Evolutionary conservation across 2,888 invertebrate genomes (phyloP), one percentile per base, ranked within the genome.

Genomic region (Adelognathus sp.): DNA sequence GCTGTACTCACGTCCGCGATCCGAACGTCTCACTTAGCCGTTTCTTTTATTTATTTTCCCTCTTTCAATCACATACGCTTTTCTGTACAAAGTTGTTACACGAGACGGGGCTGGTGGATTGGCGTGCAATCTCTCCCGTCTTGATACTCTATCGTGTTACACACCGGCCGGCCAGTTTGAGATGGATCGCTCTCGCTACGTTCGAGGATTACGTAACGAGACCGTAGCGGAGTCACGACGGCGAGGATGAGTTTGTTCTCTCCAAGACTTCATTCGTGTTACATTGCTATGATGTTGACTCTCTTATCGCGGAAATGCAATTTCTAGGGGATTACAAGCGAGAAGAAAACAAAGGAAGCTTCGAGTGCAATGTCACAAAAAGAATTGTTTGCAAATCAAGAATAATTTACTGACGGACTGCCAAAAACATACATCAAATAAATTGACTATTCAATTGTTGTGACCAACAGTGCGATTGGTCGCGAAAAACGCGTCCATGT

Each of bases 201-300:
- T 50, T 70, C 58, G 31, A 16, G 31, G 58, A 58, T 70, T 70
- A 46, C 69, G 58, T 58, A 70, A 70, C 33, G 14, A 24, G 58
- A 58, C 33, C 31, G 46, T 21, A 24, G 46, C 24, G 33, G 58
- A 58, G 58, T 70, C 58, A 58, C 44, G 41, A 33, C 33, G 46
- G 33, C 24, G 29, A 31, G 44, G 69, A 58, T 58, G 58, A 58
- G 21, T 58, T 36, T 44, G 14, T 58, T 31, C 36, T 31, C 69
- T n/a, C 44, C 18, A 21, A 46, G 58, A 70, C 44, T 29, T n/a
- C n/a, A n/a, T 14, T 24, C n/a, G 24, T 31, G 27, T 46, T 33
- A 46, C 27, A 46, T 56, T 39, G 52, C 46, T 24, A 4, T 21
- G 11, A 1, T 18, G 33, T 31, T 21, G 29, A 58, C 46, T 31